Base-by-base conservation (phyloP, 2,113 vertebrate genomes). In the Pholis gunnellus region DNA sequence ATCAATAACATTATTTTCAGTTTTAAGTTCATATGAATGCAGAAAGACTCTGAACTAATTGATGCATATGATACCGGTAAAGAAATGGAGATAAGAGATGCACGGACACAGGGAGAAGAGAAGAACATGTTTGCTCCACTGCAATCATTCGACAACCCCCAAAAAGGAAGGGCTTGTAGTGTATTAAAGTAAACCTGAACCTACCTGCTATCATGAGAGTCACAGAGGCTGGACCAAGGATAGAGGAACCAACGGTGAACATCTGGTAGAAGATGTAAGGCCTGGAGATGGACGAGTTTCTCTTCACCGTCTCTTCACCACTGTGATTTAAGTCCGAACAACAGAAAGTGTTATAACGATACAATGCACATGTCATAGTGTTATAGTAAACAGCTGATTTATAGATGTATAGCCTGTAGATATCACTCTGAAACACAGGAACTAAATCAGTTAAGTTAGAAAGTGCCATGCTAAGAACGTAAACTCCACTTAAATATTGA, bases 261-360 rank as follows among this genome's bases (percentile, higher is more conserved):
- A 95, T 96, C 91, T 96, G 96, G 87, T 96, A 96, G 15, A 96
- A 75, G 73, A 96, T 95, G 72, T 96, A 96, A 61, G 94, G 77
- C 31, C 88, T 79, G 27, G 96, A 96, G 85, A 96, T 95, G 85
- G 96, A 96, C 1, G 71, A 18, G 82, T 96, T 96, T 89, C 86
- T 95, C 86, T 94, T 95, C 85, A 93, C 92, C 0, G 95, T 96
- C 71, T 95, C 93, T 25, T 9, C 1, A 11, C 95, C 95, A 63
- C 93, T 93, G 74, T 10, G 7, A 72, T 61, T 66, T 2, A 66
- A 78, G 17, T 27, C 52, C 82, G 34, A 86, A 74, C 0, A 52
- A 73, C 40, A 79, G n/a, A 79, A 40, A 8, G 74, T 38, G 73
- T 72, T 11, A 22, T 25, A 67, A 50, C 8, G n/a, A 40, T 22